Evolutionary conservation across 2,797 vertebrate species (phyloP).

Genomic region (Cyprinodon diabolis): DNA sequence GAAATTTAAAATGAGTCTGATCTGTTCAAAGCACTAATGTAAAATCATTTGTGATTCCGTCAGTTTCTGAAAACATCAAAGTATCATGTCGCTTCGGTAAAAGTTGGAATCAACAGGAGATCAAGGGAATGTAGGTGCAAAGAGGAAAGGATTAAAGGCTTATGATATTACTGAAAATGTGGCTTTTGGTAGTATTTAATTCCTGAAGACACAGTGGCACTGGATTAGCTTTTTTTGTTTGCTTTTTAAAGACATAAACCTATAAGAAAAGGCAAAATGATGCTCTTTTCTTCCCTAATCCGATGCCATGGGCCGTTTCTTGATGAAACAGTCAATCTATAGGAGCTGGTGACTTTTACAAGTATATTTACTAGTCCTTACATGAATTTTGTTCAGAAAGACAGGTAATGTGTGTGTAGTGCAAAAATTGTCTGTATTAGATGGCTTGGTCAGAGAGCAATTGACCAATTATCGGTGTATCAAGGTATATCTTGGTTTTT

Average conservation of each 20-base stretch:
- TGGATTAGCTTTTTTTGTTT: not conserved
- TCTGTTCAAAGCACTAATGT: conserved; percentile 17
- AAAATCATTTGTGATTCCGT: conserved; percentile 15
- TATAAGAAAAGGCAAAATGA: not conserved
- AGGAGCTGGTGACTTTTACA: not conserved
- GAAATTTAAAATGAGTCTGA: conserved; percentile 44
- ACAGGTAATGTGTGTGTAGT: not conserved
- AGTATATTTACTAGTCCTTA: not conserved
- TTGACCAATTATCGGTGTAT: not conserved
- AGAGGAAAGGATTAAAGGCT: conserved; percentile 10
- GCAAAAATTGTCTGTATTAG: not conserved
- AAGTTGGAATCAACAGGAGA: conserved; percentile 20
- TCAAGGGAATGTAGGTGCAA: conserved; percentile 28
- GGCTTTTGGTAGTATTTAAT: conserved; percentile 11
- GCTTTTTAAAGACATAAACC: not conserved
- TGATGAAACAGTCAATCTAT: not conserved
- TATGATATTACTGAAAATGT: conserved; percentile 10
- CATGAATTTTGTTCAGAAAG: not conserved
- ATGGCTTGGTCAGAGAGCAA: not conserved
- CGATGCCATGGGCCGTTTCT: not conserved
- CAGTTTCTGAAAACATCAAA: conserved; percentile 25
- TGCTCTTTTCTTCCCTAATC: not conserved
- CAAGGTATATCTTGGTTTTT: not conserved
- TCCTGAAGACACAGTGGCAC: not conserved
- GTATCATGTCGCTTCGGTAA: not conserved